phyloP scores from a whole-genome alignment of 2,888 invertebrate species.

The Galerucella calmariensis region DNA sequence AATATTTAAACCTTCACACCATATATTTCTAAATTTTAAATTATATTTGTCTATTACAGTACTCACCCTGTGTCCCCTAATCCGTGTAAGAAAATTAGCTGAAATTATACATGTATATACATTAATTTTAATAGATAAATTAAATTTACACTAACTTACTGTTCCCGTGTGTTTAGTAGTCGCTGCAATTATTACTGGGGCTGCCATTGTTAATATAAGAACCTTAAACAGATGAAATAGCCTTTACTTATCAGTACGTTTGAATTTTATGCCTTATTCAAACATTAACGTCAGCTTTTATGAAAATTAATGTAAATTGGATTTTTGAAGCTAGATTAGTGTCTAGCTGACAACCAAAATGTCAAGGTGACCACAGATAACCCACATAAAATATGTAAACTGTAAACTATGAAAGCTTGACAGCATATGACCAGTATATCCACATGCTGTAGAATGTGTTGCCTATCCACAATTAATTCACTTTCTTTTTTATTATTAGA shows the following conservation, averaged over 20 bases:
- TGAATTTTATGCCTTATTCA: not conserved
- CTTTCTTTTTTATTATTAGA: no score
- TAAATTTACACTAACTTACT: slow-evolving; percentile 68
- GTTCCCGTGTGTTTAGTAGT: slow-evolving; percentile 87
- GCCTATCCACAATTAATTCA: not conserved
- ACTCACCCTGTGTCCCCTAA: slow-evolving; percentile 95
- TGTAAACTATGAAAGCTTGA: no score
- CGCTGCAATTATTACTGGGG: slow-evolving; percentile 85
- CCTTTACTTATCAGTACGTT: slow-evolving; percentile 26
- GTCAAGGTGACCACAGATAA: not conserved
- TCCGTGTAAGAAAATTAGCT: slow-evolving; percentile 96
- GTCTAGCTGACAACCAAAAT: slow-evolving; percentile 5
- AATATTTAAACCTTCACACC: no score
- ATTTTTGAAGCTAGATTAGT: not conserved
- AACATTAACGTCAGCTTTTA: not conserved
- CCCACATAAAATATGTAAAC: no score
- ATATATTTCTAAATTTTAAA: not conserved
- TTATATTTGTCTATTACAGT: slow-evolving; percentile 5
- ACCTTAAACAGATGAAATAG: not conserved
- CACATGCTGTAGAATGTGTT: not conserved
- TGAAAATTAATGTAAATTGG: slow-evolving; percentile 10
- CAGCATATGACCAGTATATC: not conserved
- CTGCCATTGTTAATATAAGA: slow-evolving; percentile 54
- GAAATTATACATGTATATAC: slow-evolving; percentile 46
- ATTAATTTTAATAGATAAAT: not conserved